These are phyloP conservation scores for Crocidura indochinensis DNA, from an alignment of 2,797 vertebrate species.

Conservation along the genomic window DNA sequence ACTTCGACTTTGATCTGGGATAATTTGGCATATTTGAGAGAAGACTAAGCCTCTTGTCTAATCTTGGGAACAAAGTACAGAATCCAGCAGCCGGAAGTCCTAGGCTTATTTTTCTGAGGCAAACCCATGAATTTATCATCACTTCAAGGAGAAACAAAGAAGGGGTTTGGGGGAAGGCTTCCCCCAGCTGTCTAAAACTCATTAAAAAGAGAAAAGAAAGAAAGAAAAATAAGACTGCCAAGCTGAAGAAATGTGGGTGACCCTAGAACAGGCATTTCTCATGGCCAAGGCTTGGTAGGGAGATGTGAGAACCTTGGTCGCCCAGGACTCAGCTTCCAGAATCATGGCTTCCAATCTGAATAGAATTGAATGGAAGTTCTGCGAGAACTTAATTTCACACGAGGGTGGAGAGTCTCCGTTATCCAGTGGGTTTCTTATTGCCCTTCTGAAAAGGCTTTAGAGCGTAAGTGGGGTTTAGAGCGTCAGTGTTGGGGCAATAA, in stretches of 20 bases:
- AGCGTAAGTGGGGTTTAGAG: background rate
- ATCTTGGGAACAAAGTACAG: conserved; percentile 69
- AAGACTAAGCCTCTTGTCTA: conserved; percentile 71
- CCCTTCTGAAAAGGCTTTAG: background rate
- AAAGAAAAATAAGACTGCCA: background rate
- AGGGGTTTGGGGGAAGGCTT: background rate
- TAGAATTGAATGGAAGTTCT: background rate
- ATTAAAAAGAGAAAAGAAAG: background rate
- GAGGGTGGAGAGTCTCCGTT: background rate
- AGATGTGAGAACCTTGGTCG: background rate
- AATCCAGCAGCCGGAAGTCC: conserved; percentile 67
- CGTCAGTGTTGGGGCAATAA: conserved; percentile 18
- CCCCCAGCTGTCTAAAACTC: conserved; percentile 46
- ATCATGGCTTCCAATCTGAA: background rate
- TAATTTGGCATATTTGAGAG: conserved; percentile 76
- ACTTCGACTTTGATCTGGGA: conserved; percentile 79
- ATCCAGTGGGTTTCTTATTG: background rate
- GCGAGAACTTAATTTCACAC: background rate
- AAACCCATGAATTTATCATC: conserved; percentile 70
- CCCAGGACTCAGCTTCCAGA: background rate
- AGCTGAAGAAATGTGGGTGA: background rate
- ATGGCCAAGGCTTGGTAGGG: no score
- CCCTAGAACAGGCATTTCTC: background rate
- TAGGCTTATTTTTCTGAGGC: conserved; percentile 68
- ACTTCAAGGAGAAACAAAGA: conserved; percentile 68